phyloP scores from a whole-genome alignment of 2,797 vertebrate genomes.

The Simalia tracyae region DNA sequence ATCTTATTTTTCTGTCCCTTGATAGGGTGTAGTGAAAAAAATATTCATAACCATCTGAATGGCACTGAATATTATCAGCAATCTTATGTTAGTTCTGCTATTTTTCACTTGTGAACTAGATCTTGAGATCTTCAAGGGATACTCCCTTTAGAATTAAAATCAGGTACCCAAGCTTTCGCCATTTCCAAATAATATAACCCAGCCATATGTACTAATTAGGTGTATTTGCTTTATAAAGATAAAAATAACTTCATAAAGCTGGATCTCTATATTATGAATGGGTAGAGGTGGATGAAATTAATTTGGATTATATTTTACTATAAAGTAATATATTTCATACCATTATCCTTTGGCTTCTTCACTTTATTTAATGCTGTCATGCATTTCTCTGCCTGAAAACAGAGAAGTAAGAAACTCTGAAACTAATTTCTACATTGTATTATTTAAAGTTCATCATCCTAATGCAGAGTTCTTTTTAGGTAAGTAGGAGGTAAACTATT shows the following conservation, averaged over 20 bases:
- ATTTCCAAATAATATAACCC: conserved; percentile 37
- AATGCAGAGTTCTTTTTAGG: conserved; percentile 22
- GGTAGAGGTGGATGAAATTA: not conserved
- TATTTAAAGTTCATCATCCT: conserved; percentile 16
- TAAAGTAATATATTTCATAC: not conserved
- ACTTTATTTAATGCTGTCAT: not conserved
- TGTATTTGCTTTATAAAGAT: conserved; percentile 42
- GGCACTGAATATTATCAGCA: not conserved
- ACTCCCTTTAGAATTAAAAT: conserved; percentile 35
- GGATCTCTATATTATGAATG: conserved; percentile 3
- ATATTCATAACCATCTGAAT: not conserved
- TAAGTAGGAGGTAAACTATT: not conserved
- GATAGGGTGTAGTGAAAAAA: not conserved
- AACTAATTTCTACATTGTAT: not conserved
- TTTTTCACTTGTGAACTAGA: not conserved
- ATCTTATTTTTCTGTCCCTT: not conserved
- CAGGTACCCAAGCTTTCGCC: conserved; percentile 28
- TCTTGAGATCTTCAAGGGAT: not conserved
- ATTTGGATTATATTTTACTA: not conserved
- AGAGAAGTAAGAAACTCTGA: not conserved
- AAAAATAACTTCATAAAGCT: conserved; percentile 52
- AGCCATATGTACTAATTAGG: conserved; percentile 44
- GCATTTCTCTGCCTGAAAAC: not conserved
- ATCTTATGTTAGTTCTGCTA: not conserved
- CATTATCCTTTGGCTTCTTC: not conserved